phyloP scores from a whole-genome alignment of 2,888 invertebrate species.

The Octodonta nipae region DNA sequence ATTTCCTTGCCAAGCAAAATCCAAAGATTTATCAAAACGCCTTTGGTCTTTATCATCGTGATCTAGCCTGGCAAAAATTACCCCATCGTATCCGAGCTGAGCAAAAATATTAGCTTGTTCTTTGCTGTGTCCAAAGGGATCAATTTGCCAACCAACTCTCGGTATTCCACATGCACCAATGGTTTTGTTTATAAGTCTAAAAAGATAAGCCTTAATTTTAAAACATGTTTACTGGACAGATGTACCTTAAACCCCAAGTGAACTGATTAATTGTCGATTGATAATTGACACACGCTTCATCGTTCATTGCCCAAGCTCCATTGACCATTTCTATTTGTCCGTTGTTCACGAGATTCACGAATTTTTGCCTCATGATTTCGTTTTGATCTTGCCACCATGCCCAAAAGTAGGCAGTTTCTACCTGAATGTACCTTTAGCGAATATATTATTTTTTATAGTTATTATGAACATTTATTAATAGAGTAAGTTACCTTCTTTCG shows the following conservation, averaged over 20 bases:
- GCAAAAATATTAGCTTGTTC: slow-evolving; percentile 55
- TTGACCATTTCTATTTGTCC: slow-evolving; percentile 48
- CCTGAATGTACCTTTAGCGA: slow-evolving; percentile 57
- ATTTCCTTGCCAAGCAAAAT: slow-evolving; percentile 57
- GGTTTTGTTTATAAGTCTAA: slow-evolving; percentile 37
- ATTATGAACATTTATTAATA: neutral
- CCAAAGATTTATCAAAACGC: slow-evolving; percentile 45
- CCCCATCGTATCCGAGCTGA: slow-evolving; percentile 57
- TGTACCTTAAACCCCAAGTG: slow-evolving; percentile 45
- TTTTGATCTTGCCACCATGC: slow-evolving; percentile 65
- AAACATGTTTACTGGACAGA: neutral
- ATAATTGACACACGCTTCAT: slow-evolving; percentile 54
- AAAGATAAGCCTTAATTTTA: too few relatives aligned
- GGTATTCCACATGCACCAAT: slow-evolving; percentile 64
- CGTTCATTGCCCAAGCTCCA: slow-evolving; percentile 49
- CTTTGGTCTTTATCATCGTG: slow-evolving; percentile 49
- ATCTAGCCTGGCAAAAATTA: slow-evolving; percentile 59
- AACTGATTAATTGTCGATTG: slow-evolving; percentile 58
- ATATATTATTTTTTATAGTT: neutral
- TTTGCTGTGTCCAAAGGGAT: slow-evolving; percentile 68
- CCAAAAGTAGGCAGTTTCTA: slow-evolving; percentile 67
- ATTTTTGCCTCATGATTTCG: slow-evolving; percentile 39
- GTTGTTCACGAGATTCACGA: slow-evolving; percentile 45
- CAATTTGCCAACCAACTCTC: slow-evolving; percentile 77
- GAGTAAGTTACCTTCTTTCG: slow-evolving; percentile 40